These are phyloP conservation scores for Drosophila melanocephala DNA, from an alignment of 2,888 invertebrate genomes.

Conservation along the genomic window DNA sequence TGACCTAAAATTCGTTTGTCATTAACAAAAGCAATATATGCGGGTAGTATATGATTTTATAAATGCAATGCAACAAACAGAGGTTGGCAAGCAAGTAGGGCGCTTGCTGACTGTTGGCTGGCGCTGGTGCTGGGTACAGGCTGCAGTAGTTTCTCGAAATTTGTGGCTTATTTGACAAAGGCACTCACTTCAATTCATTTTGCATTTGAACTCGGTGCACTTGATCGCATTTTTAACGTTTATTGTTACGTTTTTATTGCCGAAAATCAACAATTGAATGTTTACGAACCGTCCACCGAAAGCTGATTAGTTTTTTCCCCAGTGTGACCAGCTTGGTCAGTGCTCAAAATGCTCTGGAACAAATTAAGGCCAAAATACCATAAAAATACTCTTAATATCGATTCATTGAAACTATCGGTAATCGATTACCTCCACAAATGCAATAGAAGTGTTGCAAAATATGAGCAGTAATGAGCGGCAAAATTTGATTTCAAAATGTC, in stretches of 20 bases:
- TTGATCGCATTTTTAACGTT: slow-evolving; percentile 63
- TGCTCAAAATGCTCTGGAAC: neutral
- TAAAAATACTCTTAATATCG: neutral
- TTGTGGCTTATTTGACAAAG: slow-evolving; percentile 47
- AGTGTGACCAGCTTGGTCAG: slow-evolving; percentile 40
- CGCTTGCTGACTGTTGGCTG: slow-evolving; percentile 31
- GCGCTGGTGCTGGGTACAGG: slow-evolving; percentile 75
- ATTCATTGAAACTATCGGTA: neutral
- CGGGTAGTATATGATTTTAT: slow-evolving; percentile 8
- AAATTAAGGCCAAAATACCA: slow-evolving; percentile 13
- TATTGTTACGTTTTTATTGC: slow-evolving; percentile 49
- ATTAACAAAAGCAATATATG: slow-evolving; percentile 30
- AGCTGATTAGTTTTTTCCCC: slow-evolving; percentile 51
- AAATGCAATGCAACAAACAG: slow-evolving; percentile 22
- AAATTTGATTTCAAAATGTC: slow-evolving; percentile 10
- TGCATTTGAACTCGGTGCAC: slow-evolving; percentile 61
- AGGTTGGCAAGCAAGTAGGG: slow-evolving; percentile 25
- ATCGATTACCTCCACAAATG: slow-evolving; percentile 9
- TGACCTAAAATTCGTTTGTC: slow-evolving; percentile 30
- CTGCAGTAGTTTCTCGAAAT: slow-evolving; percentile 54
- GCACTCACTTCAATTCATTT: slow-evolving; percentile 77
- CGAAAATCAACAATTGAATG: slow-evolving; percentile 67
- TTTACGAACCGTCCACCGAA: slow-evolving; percentile 62
- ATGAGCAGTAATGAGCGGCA: slow-evolving; percentile 4
- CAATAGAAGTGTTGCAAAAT: slow-evolving; percentile 12